These are phyloP conservation scores for Acrobasis suavella DNA, from an alignment of 2,888 invertebrate genomes.

Conservation along the genomic window DNA sequence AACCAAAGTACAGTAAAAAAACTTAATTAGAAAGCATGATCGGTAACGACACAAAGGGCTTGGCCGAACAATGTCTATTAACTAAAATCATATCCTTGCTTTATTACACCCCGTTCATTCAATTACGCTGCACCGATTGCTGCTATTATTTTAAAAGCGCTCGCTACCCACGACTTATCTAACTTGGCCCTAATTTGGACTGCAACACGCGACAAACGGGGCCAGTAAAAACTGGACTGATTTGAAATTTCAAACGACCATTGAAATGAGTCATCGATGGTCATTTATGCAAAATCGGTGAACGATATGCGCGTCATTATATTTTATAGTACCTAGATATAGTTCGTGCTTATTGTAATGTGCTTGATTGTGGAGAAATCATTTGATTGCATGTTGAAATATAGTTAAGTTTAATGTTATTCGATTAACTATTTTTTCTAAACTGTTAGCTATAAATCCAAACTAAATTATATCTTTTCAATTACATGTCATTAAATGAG, in stretches of 20 bases:
- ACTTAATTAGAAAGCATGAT: conserved; percentile 16
- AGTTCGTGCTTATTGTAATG: conserved; percentile 25
- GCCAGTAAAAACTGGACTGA: conserved; percentile 23
- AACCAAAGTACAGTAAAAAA: conserved; percentile 8
- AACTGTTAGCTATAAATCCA: neutral
- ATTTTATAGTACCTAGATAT: conserved; percentile 22
- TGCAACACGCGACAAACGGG: neutral
- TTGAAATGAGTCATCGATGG: conserved; percentile 41
- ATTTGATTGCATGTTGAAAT: neutral
- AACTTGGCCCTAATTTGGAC: conserved; percentile 9
- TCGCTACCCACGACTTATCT: conserved; percentile 19
- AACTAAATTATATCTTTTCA: neutral
- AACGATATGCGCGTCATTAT: conserved; percentile 23
- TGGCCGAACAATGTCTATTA: conserved; percentile 53
- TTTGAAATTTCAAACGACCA: conserved; percentile 39
- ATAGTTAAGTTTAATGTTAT: neutral
- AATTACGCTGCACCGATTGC: conserved; percentile 52
- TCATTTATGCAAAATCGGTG: conserved; percentile 39
- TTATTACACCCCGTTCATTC: conserved; percentile 59
- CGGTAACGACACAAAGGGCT: conserved; percentile 16
- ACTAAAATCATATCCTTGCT: conserved; percentile 54
- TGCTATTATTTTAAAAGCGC: conserved; percentile 49
- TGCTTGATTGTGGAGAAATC: neutral
- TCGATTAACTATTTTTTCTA: neutral
- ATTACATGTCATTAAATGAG: neutral